phyloP scores from a whole-genome alignment of 1,140 invertebrate genomes.

The Drosophila ironensis region DNA sequence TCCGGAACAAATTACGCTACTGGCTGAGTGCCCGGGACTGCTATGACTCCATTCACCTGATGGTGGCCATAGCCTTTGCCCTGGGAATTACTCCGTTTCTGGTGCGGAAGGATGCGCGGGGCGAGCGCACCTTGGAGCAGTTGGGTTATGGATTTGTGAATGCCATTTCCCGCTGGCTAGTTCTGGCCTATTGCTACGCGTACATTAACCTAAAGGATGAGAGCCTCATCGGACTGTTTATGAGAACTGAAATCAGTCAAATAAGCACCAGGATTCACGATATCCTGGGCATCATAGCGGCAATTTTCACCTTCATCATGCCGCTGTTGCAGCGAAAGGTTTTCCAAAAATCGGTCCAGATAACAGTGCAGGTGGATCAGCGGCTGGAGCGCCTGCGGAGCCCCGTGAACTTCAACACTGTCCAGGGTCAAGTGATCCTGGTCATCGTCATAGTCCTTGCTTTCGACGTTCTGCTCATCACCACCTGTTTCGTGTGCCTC shows the following conservation, averaged over 20 bases:
- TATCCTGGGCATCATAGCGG: constrained; percentile 30
- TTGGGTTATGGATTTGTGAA: constrained; percentile 55
- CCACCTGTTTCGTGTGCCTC: constrained; percentile 37
- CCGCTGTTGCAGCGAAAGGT: constrained; percentile 39
- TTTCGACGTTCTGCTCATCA: constrained; percentile 16
- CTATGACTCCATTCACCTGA: constrained; percentile 39
- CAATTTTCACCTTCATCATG: constrained; percentile 44
- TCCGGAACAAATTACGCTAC: neutral
- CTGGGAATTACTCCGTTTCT: constrained; percentile 51
- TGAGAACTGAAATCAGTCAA: constrained; percentile 49
- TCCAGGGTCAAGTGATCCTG: constrained; percentile 1
- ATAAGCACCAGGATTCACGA: constrained; percentile 44
- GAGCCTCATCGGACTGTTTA: constrained; percentile 60
- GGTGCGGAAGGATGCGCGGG: constrained; percentile 5
- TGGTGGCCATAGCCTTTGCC: constrained; percentile 31
- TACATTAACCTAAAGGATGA: constrained; percentile 27
- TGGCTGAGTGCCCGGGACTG: constrained; percentile 34
- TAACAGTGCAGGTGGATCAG: constrained; percentile 21
- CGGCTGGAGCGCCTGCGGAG: neutral
- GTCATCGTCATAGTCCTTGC: neutral
- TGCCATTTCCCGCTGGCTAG: constrained; percentile 50
- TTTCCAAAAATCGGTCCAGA: constrained; percentile 16
- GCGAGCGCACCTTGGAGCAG: constrained; percentile 22
- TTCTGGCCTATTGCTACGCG: constrained; percentile 49
- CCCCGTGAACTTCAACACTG: constrained; percentile 20